Conservation (phyloP, 2,113 vertebrate genomes). For the Tympanuchus pallidicinctus region DNA sequence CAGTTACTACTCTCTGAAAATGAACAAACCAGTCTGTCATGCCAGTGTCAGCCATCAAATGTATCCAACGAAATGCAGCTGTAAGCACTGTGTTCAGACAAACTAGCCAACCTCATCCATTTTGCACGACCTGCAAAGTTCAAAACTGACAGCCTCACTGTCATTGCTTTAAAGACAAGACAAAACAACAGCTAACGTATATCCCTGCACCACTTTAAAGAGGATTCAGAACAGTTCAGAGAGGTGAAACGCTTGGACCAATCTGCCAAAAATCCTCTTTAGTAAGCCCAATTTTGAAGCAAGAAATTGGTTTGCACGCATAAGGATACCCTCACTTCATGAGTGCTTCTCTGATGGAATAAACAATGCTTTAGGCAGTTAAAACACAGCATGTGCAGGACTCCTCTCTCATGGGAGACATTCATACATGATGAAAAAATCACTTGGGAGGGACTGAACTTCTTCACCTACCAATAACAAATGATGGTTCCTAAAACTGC, state of each 20-base stretch:
- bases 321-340: background rate
- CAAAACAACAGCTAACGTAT: background rate
- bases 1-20: background rate
- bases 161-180: background rate
- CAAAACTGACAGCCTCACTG: background rate
- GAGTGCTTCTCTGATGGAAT: background rate
- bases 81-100: background rate
- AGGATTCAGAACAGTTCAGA: background rate
- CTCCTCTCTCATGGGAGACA: background rate
- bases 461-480: background rate
- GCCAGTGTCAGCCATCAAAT: background rate
- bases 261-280: background rate
- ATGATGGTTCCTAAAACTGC: background rate
- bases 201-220: background rate
- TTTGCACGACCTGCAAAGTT: background rate
- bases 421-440: background rate
- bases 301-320: background rate
- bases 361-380: background rate
- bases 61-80: constrained; percentile 29
- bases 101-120: constrained; percentile 4
- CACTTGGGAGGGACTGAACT: background rate
- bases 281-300: background rate
- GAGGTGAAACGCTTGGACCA: background rate
- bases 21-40: background rate
- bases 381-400: background rate